Percentiles rank a stretch among this genome's conserved stretches.
Conservation (phyloP, 2,797 vertebrate genomes). For the Cuniculus paca region DNA sequence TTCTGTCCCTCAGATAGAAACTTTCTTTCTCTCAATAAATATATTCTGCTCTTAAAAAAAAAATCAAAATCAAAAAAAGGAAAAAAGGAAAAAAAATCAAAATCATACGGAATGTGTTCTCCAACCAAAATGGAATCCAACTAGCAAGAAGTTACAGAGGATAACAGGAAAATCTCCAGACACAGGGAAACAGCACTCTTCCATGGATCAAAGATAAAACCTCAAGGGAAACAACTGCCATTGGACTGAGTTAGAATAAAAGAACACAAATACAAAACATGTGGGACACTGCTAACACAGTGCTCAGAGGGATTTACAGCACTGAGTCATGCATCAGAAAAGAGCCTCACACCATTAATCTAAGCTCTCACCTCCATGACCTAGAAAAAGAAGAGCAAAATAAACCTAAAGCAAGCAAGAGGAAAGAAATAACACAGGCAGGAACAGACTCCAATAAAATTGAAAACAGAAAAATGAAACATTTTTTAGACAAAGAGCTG, state of each 20-base stretch:
- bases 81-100: neutral
- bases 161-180: neutral
- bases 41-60: no score
- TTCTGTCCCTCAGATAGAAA: no score
- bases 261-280: neutral
- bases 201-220: neutral
- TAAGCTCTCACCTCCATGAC: neutral
- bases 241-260: neutral
- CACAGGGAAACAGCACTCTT: neutral
- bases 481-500: neutral
- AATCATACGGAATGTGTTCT: neutral
- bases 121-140: neutral
- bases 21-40: no score
- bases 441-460: neutral
- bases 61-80: no score
- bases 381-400: neutral
- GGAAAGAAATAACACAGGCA: neutral
- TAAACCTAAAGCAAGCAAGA: neutral
- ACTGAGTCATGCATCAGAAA: neutral
- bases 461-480: neutral
- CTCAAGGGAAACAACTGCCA: neutral
- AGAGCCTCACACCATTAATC: neutral
- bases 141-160: neutral
- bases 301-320: neutral
- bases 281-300: neutral